Evolutionary conservation across 2,888 invertebrate genomes (phyloP).

Genomic region (Trypoxylon attenuatum): DNA sequence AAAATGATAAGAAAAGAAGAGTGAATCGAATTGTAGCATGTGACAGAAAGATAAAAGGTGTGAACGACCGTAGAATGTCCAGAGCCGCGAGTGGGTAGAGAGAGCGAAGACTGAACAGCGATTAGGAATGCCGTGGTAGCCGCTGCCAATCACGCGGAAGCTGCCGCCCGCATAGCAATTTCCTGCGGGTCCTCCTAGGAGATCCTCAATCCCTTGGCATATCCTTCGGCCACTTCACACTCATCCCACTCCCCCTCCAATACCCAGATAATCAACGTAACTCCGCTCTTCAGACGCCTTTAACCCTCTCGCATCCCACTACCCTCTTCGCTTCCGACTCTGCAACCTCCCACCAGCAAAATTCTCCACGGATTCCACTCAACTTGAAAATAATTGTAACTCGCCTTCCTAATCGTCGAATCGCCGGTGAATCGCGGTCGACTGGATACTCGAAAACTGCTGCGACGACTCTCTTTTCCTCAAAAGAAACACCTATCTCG

Average conservation of each 20-base stretch:
- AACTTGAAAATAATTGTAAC: conserved; percentile 22
- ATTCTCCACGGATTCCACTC: conserved; percentile 28
- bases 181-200: conserved; percentile 48
- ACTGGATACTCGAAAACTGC: too few relatives aligned
- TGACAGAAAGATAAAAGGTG: too few relatives aligned
- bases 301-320: neutral
- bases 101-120: conserved; percentile 40
- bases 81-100: neutral
- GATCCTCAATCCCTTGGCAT: conserved; percentile 29
- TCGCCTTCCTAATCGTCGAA: conserved; percentile 31
- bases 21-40: too few relatives aligned
- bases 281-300: conserved; percentile 22
- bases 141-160: conserved; percentile 64
- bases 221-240: conserved; percentile 30
- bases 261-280: conserved; percentile 42
- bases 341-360: neutral
- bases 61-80: too few relatives aligned
- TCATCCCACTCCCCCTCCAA: neutral
- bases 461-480: too few relatives aligned
- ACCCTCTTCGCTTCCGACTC: neutral
- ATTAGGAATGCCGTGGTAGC: conserved; percentile 61
- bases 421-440: conserved; percentile 17
- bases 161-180: conserved; percentile 62
- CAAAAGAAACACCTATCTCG: too few relatives aligned
- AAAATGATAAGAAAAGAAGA: too few relatives aligned